phyloP scores from a whole-genome alignment of 2,797 vertebrate genomes.

The Allochrocebus solatus region DNA sequence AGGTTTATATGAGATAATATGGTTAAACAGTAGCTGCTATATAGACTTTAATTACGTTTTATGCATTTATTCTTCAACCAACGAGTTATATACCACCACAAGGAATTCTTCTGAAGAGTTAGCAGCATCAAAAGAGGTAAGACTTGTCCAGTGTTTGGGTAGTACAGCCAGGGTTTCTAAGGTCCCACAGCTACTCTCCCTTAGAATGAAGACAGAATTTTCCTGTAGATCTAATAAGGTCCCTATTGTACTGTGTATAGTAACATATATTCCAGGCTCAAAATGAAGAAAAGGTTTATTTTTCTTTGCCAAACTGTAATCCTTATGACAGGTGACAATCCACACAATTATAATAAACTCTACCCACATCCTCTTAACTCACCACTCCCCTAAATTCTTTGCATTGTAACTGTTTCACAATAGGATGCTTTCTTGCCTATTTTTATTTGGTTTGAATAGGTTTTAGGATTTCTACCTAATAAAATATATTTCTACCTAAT shows the following conservation, averaged over 20 bases:
- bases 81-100: not conserved
- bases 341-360: not conserved
- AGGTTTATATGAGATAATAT: not conserved
- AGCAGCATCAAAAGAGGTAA: not conserved
- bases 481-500: not conserved
- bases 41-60: not conserved
- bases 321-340: not conserved
- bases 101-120: not conserved
- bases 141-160: not conserved
- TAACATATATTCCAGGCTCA: not conserved
- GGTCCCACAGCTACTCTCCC: not conserved
- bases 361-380: not conserved
- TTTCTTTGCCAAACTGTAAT: slow-evolving; percentile 2
- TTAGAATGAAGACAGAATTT: not conserved
- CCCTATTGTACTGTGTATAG: not conserved
- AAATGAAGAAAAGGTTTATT: not conserved
- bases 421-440: not conserved
- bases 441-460: not conserved
- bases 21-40: not conserved
- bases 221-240: not conserved
- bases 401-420: not conserved
- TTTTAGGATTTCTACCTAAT: not conserved
- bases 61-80: not conserved
- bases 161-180: not conserved
- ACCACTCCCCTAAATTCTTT: not conserved